These are phyloP conservation scores for Rotaria magnacalcarata DNA, from an alignment of 2,888 invertebrate species.

Conservation along the genomic window DNA sequence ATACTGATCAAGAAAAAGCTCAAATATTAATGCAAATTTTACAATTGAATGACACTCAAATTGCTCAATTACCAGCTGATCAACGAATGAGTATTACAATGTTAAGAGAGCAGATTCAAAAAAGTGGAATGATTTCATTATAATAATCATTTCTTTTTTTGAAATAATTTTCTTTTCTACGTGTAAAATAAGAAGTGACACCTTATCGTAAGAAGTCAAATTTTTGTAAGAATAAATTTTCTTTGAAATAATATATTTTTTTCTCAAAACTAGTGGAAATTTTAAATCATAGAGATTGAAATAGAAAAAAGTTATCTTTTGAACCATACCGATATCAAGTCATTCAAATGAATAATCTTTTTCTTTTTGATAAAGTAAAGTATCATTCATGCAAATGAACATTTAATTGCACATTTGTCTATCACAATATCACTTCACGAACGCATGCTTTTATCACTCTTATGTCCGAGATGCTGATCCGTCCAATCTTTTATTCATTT, in stretches of 20 bases:
- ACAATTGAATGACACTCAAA: slow-evolving; percentile 93
- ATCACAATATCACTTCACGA: not conserved
- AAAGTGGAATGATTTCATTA: slow-evolving; percentile 62
- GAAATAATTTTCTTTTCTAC: not conserved
- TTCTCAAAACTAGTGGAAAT: too few relatives aligned
- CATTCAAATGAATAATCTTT: too few relatives aligned
- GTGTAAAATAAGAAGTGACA: not conserved
- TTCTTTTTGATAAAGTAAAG: too few relatives aligned
- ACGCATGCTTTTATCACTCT: not conserved
- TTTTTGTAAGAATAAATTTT: not conserved
- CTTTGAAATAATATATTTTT: too few relatives aligned
- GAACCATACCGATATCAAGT: too few relatives aligned
- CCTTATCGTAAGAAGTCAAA: not conserved
- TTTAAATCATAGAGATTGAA: too few relatives aligned
- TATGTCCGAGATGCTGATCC: not conserved
- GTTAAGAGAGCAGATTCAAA: slow-evolving; percentile 90
- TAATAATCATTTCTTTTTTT: not conserved
- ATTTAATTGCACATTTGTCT: not conserved
- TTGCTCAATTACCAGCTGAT: slow-evolving; percentile 86
- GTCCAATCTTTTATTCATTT: not conserved
- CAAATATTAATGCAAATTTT: slow-evolving; percentile 85
- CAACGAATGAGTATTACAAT: slow-evolving; percentile 90
- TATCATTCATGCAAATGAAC: not conserved
- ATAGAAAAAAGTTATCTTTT: too few relatives aligned
- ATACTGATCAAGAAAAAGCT: slow-evolving; percentile 81